These are phyloP conservation scores for Sebastes dallii DNA, from an alignment of 2,797 vertebrate species.

Conservation along the genomic window DNA sequence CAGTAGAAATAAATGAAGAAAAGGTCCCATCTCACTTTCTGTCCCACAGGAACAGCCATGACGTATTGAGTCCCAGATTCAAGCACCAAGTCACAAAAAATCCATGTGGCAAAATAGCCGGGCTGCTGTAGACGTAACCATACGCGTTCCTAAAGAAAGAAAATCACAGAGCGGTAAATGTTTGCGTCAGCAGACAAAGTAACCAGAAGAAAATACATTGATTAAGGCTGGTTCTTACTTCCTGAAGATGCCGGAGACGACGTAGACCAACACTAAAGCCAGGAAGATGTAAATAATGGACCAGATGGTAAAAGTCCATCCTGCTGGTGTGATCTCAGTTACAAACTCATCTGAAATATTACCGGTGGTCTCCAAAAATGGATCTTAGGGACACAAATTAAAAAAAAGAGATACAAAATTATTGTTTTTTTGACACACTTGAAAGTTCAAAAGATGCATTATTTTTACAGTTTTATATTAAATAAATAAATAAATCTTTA, in stretches of 20 bases:
- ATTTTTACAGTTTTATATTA: not conserved
- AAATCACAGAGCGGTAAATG: not conserved
- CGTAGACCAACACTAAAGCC: slow-evolving; percentile 49
- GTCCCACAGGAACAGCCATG: slow-evolving; percentile 75
- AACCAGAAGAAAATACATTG: not conserved
- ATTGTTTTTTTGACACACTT: not conserved
- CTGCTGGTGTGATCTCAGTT: slow-evolving; percentile 70
- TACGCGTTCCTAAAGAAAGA: slow-evolving; percentile 62
- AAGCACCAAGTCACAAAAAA: slow-evolving; percentile 73
- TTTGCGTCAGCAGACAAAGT: not conserved
- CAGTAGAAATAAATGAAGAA: not conserved
- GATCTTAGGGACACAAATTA: slow-evolving; percentile 35
- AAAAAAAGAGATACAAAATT: not conserved
- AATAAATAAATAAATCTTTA: not conserved
- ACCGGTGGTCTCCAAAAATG: slow-evolving; percentile 50
- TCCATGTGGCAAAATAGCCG: slow-evolving; percentile 58
- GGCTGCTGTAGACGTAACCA: slow-evolving; percentile 76
- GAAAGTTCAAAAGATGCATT: not conserved
- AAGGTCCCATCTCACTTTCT: slow-evolving; percentile 45
- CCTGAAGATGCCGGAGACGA: slow-evolving; percentile 58
- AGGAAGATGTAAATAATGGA: slow-evolving; percentile 69
- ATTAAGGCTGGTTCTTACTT: slow-evolving; percentile 40
- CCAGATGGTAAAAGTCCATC: slow-evolving; percentile 78
- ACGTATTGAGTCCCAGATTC: slow-evolving; percentile 59
- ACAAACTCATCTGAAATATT: slow-evolving; percentile 65